These are phyloP conservation scores for Caerostris extrusa DNA, from an alignment of 1,140 invertebrate genomes.

Conservation along the genomic window DNA sequence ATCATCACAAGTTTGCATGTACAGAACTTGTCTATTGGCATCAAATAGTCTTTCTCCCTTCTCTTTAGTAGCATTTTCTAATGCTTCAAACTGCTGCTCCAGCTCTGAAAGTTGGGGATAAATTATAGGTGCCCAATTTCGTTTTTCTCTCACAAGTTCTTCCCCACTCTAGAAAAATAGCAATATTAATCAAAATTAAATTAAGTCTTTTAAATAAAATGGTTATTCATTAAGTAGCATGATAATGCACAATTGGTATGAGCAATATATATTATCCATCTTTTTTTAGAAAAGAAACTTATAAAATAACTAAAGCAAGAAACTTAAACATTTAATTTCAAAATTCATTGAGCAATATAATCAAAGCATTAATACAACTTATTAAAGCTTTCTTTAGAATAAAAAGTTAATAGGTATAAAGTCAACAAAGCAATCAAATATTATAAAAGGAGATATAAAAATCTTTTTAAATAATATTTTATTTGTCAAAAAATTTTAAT, in stretches of 20 bases:
- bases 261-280: too few species aligned
- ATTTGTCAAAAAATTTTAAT: neutral
- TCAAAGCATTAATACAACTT: too few species aligned
- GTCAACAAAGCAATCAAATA: too few species aligned
- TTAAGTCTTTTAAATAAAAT: too few species aligned
- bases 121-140: conserved; percentile 94
- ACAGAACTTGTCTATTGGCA: conserved; percentile 97
- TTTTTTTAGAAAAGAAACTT: too few species aligned
- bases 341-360: too few species aligned
- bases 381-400: too few species aligned
- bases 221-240: too few species aligned
- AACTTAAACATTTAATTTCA: neutral
- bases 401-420: too few species aligned
- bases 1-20: conserved; percentile 98
- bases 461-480: neutral
- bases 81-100: conserved; percentile 92
- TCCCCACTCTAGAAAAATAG: conserved; percentile 85
- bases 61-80: conserved; percentile 97
- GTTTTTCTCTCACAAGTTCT: conserved; percentile 95
- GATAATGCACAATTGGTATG: too few species aligned
- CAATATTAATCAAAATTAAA: neutral
- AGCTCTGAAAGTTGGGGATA: conserved; percentile 96
- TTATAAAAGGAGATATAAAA: too few species aligned
- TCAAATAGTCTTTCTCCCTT: conserved; percentile 99
- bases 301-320: neutral